phyloP scores from a whole-genome alignment of 2,888 invertebrate genomes.

The Tachina grossa region DNA sequence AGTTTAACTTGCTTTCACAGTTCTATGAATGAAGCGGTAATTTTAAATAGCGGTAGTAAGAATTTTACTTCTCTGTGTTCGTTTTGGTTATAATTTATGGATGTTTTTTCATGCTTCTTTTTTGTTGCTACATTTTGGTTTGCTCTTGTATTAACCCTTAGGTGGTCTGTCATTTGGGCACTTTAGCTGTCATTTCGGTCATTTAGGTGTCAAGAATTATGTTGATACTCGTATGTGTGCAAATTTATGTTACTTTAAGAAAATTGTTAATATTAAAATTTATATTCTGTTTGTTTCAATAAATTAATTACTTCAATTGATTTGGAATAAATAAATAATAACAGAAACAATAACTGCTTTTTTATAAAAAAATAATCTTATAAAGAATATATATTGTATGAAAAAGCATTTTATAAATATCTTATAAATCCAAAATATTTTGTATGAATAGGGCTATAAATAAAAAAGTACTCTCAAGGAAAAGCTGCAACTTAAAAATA shows the following conservation, averaged over 20 bases:
- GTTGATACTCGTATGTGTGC: background rate
- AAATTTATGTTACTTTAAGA: background rate
- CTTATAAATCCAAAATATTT: too few species aligned
- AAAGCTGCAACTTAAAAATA: too few species aligned
- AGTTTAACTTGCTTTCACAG: constrained; percentile 50
- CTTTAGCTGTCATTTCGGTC: constrained; percentile 57
- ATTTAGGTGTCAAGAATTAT: constrained; percentile 60
- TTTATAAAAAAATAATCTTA: too few species aligned
- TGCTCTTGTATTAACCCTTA: constrained; percentile 35
- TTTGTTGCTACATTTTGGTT: background rate
- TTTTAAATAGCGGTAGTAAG: constrained; percentile 1
- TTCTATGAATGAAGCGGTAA: constrained; percentile 65
- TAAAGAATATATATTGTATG: too few species aligned
- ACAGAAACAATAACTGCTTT: too few species aligned
- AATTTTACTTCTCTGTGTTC: constrained; percentile 15
- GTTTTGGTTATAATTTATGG: constrained; percentile 19
- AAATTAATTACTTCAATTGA: too few species aligned
- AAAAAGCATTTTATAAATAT: too few species aligned
- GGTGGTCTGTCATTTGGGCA: constrained; percentile 67
- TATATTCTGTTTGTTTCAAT: too few species aligned
- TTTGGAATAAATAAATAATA: too few species aligned
- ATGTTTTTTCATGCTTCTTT: constrained; percentile 16
- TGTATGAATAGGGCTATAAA: too few species aligned
- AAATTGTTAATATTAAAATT: too few species aligned
- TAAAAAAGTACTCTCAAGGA: too few species aligned